These are phyloP conservation scores for Micronycteris hirsuta DNA, from an alignment of 2,113 vertebrate genomes.

Conservation along the genomic window DNA sequence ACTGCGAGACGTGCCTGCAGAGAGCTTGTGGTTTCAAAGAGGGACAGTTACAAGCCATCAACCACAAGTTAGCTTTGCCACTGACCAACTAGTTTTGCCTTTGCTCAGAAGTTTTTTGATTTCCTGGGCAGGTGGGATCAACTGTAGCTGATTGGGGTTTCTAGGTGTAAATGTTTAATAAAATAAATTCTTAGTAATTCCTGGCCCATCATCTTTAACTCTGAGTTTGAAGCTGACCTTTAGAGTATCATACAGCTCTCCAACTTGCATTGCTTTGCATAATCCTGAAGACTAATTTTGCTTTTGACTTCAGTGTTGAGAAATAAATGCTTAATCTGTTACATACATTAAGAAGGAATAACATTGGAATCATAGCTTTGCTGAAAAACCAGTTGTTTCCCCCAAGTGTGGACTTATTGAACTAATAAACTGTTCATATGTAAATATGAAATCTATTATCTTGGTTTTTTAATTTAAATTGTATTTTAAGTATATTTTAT, in stretches of 20 bases:
- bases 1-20: neutral
- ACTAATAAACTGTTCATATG: neutral
- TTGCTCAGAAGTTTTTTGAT: neutral
- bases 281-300: conserved; percentile 26
- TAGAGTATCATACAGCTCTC: neutral
- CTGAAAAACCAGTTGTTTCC: neutral
- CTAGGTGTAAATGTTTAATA: neutral
- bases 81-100: neutral
- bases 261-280: neutral
- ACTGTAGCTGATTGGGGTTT: neutral
- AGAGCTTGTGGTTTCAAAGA: neutral
- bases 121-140: neutral
- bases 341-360: neutral
- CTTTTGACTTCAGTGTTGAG: neutral
- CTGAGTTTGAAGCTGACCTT: neutral
- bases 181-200: neutral
- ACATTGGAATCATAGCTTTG: neutral
- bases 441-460: neutral
- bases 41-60: neutral
- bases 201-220: neutral
- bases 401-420: neutral
- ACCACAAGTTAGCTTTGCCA: neutral
- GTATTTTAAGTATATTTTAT: no score
- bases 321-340: conserved; percentile 26
- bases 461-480: neutral